Conservation (phyloP, 2,888 invertebrate species). For the Baccha elongata region DNA sequence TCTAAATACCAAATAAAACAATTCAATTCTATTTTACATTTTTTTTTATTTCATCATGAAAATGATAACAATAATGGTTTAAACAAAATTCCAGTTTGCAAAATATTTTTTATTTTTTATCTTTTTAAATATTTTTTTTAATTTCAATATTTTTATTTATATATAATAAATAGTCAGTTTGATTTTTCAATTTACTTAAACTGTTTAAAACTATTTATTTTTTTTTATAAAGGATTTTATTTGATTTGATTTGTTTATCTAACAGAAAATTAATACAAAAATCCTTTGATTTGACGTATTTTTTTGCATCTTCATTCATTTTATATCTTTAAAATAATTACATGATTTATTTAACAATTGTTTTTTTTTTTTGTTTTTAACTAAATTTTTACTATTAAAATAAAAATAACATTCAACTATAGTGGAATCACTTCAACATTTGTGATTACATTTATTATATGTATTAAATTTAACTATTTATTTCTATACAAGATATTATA, state of each 20-base stretch:
- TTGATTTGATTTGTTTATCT: conserved; percentile 47
- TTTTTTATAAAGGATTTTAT: conserved; percentile 43
- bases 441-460: conserved; percentile 25
- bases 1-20: not conserved
- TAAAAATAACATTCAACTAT: conserved; percentile 39
- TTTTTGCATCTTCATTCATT: conserved; percentile 58
- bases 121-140: conserved; percentile 27
- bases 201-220: no score
- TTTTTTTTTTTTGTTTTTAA: conserved; percentile 8
- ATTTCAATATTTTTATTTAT: conserved; percentile 44
- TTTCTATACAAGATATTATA: conserved; percentile 20
- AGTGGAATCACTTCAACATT: conserved; percentile 35
- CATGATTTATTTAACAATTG: conserved; percentile 37
- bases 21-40: conserved; percentile 36
- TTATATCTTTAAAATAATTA: conserved; percentile 25
- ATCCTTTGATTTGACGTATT: conserved; percentile 48
- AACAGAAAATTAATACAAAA: conserved; percentile 62
- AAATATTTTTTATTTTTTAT: conserved; percentile 51
- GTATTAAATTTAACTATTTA: conserved; percentile 30
- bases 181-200: conserved; percentile 11
- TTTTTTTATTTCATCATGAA: conserved; percentile 67
- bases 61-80: conserved; percentile 63
- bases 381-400: conserved; percentile 30
- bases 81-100: conserved; percentile 63
- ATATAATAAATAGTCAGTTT: conserved; percentile 56